phyloP scores from a whole-genome alignment of 2,113 vertebrate species.

The Alethe diademata region DNA sequence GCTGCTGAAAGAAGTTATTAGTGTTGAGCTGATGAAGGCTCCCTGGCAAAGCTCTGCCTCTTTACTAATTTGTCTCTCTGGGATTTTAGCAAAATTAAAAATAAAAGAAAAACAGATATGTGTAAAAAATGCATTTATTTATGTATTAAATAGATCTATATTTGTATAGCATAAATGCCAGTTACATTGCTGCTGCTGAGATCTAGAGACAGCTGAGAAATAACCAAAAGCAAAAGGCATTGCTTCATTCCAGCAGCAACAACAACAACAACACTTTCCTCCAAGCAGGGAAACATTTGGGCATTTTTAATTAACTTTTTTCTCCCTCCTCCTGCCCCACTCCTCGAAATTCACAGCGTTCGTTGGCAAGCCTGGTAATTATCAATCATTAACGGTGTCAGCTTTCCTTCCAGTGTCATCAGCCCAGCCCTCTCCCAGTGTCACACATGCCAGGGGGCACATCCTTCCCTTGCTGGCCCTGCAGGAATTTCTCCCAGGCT shows the following conservation, averaged over 20 bases:
- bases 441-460: not conserved
- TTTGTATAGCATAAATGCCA: not conserved
- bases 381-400: not conserved
- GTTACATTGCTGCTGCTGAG: not conserved
- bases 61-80: slow-evolving; percentile 81
- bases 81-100: slow-evolving; percentile 72
- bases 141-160: not conserved
- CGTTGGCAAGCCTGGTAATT: not conserved
- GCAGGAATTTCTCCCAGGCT: not conserved
- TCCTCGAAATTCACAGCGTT: not conserved
- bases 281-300: not conserved
- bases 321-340: not conserved
- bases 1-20: slow-evolving; percentile 81
- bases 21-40: slow-evolving; percentile 74
- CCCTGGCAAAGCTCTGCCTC: slow-evolving; percentile 71
- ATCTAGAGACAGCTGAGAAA: slow-evolving; percentile 14
- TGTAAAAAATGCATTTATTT: not conserved
- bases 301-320: slow-evolving; percentile 47
- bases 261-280: slow-evolving; percentile 5
- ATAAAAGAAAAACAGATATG: not conserved
- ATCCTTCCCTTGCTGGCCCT: not conserved
- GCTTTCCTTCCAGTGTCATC: not conserved
- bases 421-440: not conserved
- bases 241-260: not conserved
- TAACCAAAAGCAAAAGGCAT: slow-evolving; percentile 4